Evolutionary conservation across 2,113 vertebrate genomes (phyloP).

Genomic region (Triplophysa tibetana): DNA sequence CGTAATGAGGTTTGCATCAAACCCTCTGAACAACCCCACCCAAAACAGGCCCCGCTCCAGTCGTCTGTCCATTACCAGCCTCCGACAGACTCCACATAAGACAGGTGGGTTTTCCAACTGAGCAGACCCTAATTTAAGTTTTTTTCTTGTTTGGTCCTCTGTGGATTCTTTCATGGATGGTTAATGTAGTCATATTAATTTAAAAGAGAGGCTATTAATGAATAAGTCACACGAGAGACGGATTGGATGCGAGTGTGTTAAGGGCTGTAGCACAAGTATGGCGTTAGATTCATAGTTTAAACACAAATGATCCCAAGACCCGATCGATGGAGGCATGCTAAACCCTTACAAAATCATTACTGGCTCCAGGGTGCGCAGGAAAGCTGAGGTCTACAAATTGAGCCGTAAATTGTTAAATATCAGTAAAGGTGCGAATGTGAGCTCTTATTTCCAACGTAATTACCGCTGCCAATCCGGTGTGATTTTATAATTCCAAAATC

Average conservation of each 20-base stretch:
- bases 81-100: constrained; percentile 77
- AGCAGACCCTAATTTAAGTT: constrained; percentile 48
- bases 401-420: constrained; percentile 62
- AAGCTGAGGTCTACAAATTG: constrained; percentile 51
- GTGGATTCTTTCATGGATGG: background rate
- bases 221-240: constrained; percentile 36
- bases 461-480: constrained; percentile 70
- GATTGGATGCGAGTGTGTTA: constrained; percentile 25
- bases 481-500: constrained; percentile 77
- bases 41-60: constrained; percentile 43
- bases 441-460: constrained; percentile 64
- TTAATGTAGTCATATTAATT: constrained; percentile 30
- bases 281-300: constrained; percentile 36
- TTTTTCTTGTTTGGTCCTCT: constrained; percentile 14
- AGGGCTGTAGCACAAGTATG: constrained; percentile 12
- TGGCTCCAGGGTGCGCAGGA: constrained; percentile 20
- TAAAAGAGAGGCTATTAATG: constrained; percentile 25
- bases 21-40: constrained; percentile 46
- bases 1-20: constrained; percentile 33
- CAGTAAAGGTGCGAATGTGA: constrained; percentile 65
- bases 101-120: constrained; percentile 77
- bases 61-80: constrained; percentile 50
- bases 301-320: constrained; percentile 45
- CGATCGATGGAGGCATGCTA: constrained; percentile 33
- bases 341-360: constrained; percentile 49